Evolutionary conservation across 1,140 invertebrate genomes (phyloP).

Genomic region (Nephotettix cincticeps): DNA sequence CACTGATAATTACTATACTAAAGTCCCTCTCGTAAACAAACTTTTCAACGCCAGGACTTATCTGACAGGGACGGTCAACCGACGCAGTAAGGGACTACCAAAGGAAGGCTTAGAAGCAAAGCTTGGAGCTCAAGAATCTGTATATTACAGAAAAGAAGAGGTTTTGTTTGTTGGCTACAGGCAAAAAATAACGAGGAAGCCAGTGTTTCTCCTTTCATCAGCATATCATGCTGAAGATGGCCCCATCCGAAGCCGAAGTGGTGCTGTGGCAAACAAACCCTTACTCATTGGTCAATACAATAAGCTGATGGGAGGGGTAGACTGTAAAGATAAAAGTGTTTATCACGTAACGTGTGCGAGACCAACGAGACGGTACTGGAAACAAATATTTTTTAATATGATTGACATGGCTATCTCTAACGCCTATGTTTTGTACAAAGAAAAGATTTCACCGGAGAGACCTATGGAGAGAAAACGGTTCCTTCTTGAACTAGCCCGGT

Average conservation of each 20-base stretch:
- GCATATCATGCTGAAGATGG: slow-evolving; percentile 17
- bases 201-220: not conserved
- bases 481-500: no score
- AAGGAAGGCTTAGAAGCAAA: not conserved
- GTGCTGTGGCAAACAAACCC: not conserved
- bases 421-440: slow-evolving; percentile 18
- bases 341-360: slow-evolving; percentile 12
- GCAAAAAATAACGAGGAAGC: not conserved
- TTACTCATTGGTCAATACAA: slow-evolving; percentile 16
- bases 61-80: not conserved
- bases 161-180: not conserved
- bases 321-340: slow-evolving; percentile 15
- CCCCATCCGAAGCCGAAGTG: not conserved
- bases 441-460: no score
- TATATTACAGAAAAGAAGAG: slow-evolving; percentile 5
- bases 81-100: not conserved
- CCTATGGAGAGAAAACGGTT: no score
- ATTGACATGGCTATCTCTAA: slow-evolving; percentile 19
- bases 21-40: not conserved
- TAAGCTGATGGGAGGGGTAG: slow-evolving; percentile 22
- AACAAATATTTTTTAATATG: slow-evolving; percentile 21
- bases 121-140: not conserved
- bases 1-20: slow-evolving; percentile 24
- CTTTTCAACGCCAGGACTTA: slow-evolving; percentile 1
- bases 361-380: slow-evolving; percentile 12